Base-by-base conservation (phyloP, 2,797 vertebrate species). In the Mastacembelus armatus region DNA sequence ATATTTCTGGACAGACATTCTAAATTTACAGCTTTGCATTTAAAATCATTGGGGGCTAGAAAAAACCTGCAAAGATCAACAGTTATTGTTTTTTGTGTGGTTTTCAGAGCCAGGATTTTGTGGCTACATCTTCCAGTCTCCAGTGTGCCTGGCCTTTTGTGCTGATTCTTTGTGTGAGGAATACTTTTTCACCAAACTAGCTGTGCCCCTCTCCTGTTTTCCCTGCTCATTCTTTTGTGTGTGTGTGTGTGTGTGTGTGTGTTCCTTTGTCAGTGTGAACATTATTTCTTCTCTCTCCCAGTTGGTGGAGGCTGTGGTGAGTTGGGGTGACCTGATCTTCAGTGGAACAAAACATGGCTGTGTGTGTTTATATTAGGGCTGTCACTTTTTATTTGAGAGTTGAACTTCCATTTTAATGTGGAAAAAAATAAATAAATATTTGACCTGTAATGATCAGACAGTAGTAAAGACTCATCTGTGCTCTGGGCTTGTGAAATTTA, bases 181-280 rank as follows among this genome's bases (percentile, higher is more conserved):
- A 84, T 84, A 81, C 71, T 84, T 90, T 88, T 88, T 83, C 80
- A 82, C 62, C 74, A 81, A 84, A 65, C 84, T 78, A 52, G 75
- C 63, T 71, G 79, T 27, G 7, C 71, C 5, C 50, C 71, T 81
- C 16, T 63, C 54, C 56, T 89, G 79, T 90, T 91, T 90, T 90
- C 77, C 27, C 78, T 82, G 62, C 71, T 86, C 69, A 81, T 89
- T 91, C 74, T 89, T 85, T 77, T 85, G 79, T 86, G 64, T 65
- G 43, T 56, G 33, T 59, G 5, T 21, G 21, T 52, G 62, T 68
- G n/a, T n/a, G n/a, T n/a, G n/a, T n/a, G n/a, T n/a, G n/a, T 89
- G 86, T 86, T 75, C 77, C 65, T 81, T 75, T 73, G 80, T 83
- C 75, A 82, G 78, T 85, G 78, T 86, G 83, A 89, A 87, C 81